Percentiles rank a stretch among this genome's conserved stretches.
Evolutionary conservation across 2,797 vertebrate species (phyloP).

Genomic region (Limnodromus scolopaceus): DNA sequence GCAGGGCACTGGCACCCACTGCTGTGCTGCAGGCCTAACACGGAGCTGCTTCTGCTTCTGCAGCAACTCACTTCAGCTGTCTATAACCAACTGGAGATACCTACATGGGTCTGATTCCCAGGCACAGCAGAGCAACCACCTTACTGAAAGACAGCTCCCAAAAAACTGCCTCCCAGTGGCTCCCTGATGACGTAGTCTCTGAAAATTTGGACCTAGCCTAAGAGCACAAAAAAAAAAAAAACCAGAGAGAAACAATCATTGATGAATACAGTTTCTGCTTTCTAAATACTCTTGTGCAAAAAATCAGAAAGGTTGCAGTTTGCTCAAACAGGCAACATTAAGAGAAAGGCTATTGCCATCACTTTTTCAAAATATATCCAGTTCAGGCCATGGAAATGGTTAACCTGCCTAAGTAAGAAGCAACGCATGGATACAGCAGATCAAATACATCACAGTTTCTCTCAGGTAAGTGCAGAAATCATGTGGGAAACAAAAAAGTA

Average conservation of each 20-base stretch:
- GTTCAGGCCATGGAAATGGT: neutral
- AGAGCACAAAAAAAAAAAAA: neutral
- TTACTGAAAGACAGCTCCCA: neutral
- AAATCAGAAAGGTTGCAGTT: neutral
- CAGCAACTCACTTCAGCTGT: neutral
- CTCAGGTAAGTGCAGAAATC: neutral
- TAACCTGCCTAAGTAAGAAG: neutral
- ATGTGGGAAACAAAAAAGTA: neutral
- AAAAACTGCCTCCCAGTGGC: neutral
- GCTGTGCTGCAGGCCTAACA: neutral
- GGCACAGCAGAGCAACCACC: neutral
- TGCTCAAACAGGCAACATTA: neutral
- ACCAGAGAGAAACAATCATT: fast-evolving
- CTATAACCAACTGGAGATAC: neutral
- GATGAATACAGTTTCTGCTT: neutral
- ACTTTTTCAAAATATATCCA: conserved; percentile 6
- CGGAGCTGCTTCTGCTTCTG: neutral
- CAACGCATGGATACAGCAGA: neutral
- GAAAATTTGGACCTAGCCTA: neutral
- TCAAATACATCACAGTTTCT: neutral
- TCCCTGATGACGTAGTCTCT: neutral
- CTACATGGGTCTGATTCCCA: neutral
- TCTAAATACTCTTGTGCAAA: neutral
- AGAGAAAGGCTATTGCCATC: neutral
- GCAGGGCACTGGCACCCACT: neutral